These are phyloP conservation scores for Aphelenchoides avenae DNA, from an alignment of 1,140 invertebrate genomes.

Conservation along the genomic window DNA sequence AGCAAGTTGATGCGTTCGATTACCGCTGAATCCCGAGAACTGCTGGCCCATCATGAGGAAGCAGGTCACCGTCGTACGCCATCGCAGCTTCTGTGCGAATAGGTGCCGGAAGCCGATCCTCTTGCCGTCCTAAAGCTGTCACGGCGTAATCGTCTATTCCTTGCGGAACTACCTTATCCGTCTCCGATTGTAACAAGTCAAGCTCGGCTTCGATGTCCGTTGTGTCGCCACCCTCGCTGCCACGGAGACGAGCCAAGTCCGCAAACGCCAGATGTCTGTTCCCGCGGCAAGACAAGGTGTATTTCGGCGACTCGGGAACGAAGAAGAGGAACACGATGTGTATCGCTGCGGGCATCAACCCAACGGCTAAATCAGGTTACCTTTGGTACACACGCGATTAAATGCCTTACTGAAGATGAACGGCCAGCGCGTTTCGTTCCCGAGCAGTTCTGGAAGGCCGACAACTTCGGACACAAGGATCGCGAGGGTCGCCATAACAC, in stretches of 20 bases:
- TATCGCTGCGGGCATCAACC: constrained; percentile 72
- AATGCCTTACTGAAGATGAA: constrained; percentile 65
- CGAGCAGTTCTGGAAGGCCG: constrained; percentile 69
- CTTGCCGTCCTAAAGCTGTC: no score
- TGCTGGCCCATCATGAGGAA: constrained; percentile 89
- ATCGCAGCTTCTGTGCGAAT: no score
- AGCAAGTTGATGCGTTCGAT: no score
- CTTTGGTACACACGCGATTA: constrained; percentile 59
- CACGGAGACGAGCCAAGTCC: constrained; percentile 61
- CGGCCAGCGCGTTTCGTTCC: constrained; percentile 65
- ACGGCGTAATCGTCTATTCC: constrained; percentile 1
- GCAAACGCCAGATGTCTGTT: constrained; percentile 66
- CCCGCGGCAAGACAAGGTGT: constrained; percentile 70
- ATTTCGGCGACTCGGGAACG: constrained; percentile 82
- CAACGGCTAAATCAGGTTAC: constrained; percentile 69
- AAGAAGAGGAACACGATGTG: constrained; percentile 72
- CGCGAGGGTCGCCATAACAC: constrained; percentile 75
- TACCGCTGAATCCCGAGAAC: constrained; percentile 82
- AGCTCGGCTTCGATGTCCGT: constrained; percentile 15
- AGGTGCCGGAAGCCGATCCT: constrained; percentile 14
- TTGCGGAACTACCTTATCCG: background rate
- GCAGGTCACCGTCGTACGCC: constrained; percentile 59
- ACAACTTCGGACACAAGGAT: constrained; percentile 75
- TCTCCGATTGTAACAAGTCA: constrained; percentile 8
- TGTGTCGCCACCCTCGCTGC: background rate